Percentiles rank a stretch among this genome's conserved stretches.
phyloP scores from a whole-genome alignment of 1,140 invertebrate species.

The Babylonia areolata region DNA sequence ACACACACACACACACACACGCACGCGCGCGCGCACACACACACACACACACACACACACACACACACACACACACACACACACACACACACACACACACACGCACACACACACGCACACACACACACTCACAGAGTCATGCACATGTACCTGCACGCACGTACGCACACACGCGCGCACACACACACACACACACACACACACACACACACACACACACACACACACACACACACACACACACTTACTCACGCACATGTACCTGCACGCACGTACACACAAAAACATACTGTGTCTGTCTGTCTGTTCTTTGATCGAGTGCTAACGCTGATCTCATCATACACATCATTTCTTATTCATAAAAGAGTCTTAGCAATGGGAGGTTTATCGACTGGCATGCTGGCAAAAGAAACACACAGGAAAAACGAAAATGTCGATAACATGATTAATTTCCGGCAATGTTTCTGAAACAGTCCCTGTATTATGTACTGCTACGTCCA shows the following conservation, averaged over 20 bases:
- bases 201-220: background rate
- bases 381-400: too few species aligned
- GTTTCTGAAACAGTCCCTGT: too few species aligned
- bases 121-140: background rate
- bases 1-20: background rate
- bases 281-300: background rate
- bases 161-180: slow-evolving; percentile 25
- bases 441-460: too few species aligned
- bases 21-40: background rate
- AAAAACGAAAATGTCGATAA: too few species aligned
- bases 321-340: background rate
- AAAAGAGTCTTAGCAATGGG: too few species aligned
- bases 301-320: too few species aligned
- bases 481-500: too few species aligned
- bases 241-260: slow-evolving; percentile 3
- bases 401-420: too few species aligned
- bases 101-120: slow-evolving; percentile 10
- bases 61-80: slow-evolving; percentile 11
- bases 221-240: background rate
- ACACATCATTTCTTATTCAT: background rate
- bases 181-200: slow-evolving; percentile 19
- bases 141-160: background rate
- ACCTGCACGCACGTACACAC: background rate
- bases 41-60: background rate
- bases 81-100: slow-evolving; percentile 15